phyloP scores from a whole-genome alignment of 1,140 invertebrate species.

The Ceratosolen fusciceps region DNA sequence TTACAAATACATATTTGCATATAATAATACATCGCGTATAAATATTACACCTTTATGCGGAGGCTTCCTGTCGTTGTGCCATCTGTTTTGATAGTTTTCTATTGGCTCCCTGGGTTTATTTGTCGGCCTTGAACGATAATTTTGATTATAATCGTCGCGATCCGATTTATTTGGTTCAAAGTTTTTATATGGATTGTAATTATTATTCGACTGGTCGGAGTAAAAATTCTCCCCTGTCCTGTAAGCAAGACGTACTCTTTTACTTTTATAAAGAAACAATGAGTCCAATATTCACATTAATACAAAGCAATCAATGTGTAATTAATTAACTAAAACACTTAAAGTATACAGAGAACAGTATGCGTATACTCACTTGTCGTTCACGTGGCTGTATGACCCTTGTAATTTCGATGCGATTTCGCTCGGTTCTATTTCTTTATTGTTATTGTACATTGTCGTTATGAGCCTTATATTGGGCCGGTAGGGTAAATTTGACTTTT shows the following conservation, averaged over 20 bases:
- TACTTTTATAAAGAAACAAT: neutral
- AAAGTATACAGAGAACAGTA: neutral
- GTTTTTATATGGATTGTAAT: constrained; percentile 6
- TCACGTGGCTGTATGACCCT: neutral
- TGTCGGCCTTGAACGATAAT: constrained; percentile 1
- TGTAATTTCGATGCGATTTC: neutral
- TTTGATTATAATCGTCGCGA: constrained; percentile 8
- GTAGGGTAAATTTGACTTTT: neutral
- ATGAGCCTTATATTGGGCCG: neutral
- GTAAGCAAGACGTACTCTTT: neutral
- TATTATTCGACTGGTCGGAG: neutral
- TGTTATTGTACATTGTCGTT: neutral
- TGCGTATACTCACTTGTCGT: neutral
- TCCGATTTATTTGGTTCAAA: constrained; percentile 19
- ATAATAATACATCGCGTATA: too few relatives aligned
- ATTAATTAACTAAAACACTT: too few relatives aligned
- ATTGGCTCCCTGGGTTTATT: neutral
- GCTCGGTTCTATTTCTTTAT: neutral
- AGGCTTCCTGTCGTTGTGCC: neutral
- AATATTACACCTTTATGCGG: neutral
- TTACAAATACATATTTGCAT: too few relatives aligned
- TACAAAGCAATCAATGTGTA: too few relatives aligned
- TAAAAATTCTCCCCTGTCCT: neutral
- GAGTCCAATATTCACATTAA: neutral
- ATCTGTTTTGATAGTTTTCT: neutral